Percentiles rank a stretch among this genome's conserved stretches.
phyloP scores from a whole-genome alignment of 2,113 vertebrate species.

The Cephalopterus ornatus region DNA sequence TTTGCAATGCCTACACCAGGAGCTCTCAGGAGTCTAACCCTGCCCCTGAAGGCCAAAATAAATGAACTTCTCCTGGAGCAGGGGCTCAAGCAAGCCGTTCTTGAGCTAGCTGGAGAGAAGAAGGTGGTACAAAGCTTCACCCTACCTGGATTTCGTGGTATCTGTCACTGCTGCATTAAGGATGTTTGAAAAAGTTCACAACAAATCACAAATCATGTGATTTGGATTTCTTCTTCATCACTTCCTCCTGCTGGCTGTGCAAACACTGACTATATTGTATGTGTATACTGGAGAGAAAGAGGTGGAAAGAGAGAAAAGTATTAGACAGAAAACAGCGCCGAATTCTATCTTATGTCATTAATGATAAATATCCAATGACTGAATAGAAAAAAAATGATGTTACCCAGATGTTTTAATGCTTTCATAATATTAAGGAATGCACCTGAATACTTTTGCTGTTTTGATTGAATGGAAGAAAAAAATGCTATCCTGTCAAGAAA shows the following conservation, averaged over 20 bases:
- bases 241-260: background rate
- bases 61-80: background rate
- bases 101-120: background rate
- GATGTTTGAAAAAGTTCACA: background rate
- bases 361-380: background rate
- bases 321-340: background rate
- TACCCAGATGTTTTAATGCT: background rate
- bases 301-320: background rate
- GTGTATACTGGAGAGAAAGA: background rate
- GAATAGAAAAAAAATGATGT: background rate
- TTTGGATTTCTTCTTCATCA: background rate
- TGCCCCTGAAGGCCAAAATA: background rate
- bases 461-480: background rate
- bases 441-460: background rate
- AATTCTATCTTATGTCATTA: background rate
- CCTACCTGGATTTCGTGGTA: background rate
- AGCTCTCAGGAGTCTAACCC: background rate
- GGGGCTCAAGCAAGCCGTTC: background rate
- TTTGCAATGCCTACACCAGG: background rate
- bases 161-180: background rate
- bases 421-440: background rate
- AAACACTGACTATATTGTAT: background rate
- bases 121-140: background rate
- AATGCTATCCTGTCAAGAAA: background rate
- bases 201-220: background rate